A percentile compares a stretch with the other conserved stretches of the same genome.
Conservation (phyloP, 2,888 invertebrate species). For the Lasioglossum figueresi region DNA sequence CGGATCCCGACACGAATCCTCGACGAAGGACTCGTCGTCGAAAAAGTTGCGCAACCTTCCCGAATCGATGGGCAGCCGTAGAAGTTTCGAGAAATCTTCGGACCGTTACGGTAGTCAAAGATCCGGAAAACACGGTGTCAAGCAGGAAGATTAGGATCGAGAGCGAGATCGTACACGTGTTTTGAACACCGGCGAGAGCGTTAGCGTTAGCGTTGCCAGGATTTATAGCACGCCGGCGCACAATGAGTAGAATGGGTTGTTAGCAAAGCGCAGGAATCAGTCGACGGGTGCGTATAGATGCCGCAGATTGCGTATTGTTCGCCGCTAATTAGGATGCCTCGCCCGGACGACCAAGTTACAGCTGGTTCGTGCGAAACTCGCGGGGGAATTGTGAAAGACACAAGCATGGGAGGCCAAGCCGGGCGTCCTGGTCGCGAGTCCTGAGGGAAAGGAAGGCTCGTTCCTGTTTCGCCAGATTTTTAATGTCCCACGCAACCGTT, state of each 20-base stretch:
- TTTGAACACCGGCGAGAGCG: slow-evolving; percentile 31
- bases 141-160: slow-evolving; percentile 43
- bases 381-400: slow-evolving; percentile 11
- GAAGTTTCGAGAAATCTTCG: background rate
- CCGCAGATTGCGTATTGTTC: slow-evolving; percentile 58
- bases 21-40: background rate
- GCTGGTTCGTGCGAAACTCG: slow-evolving; percentile 18
- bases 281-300: slow-evolving; percentile 48
- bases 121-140: slow-evolving; percentile 7
- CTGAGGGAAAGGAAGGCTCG: background rate
- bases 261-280: slow-evolving; percentile 54
- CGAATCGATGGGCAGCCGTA: background rate
- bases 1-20: slow-evolving; percentile 31
- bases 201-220: slow-evolving; percentile 32
- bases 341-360: slow-evolving; percentile 24
- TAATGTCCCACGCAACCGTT: background rate
- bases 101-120: background rate
- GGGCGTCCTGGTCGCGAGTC: background rate
- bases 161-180: slow-evolving; percentile 50
- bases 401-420: background rate
- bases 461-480: background rate
- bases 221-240: slow-evolving; percentile 43
- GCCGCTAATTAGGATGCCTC: slow-evolving; percentile 53
- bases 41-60: background rate
- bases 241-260: slow-evolving; percentile 54